Conservation (phyloP, 1,140 invertebrate genomes). For the Heliconius himera region DNA sequence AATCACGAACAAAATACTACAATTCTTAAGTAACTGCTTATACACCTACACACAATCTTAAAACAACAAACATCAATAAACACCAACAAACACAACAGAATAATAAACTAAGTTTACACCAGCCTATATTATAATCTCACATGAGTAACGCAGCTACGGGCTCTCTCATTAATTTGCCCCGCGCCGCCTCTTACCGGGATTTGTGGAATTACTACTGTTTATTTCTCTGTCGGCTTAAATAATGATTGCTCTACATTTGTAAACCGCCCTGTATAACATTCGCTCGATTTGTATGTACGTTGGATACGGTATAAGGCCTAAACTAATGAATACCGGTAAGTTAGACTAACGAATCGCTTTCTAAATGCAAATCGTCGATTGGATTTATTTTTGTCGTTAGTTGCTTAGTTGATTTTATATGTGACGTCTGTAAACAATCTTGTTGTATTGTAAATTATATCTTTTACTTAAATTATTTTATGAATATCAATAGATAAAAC, state of each 20-base stretch:
- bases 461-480: background rate
- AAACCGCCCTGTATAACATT: slow-evolving; percentile 29
- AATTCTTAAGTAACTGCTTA: slow-evolving; percentile 13
- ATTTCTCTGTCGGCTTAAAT: slow-evolving; percentile 64
- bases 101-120: slow-evolving; percentile 70
- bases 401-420: background rate
- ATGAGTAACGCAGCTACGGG: slow-evolving; percentile 58
- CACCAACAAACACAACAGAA: slow-evolving; percentile 30
- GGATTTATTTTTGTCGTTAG: slow-evolving; percentile 7
- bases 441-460: background rate
- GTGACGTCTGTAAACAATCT: background rate
- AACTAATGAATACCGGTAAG: slow-evolving; percentile 26
- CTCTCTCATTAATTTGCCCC: slow-evolving; percentile 70
- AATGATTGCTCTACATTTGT: slow-evolving; percentile 51
- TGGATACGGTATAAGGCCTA: slow-evolving; percentile 26
- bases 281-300: slow-evolving; percentile 29
- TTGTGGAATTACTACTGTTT: slow-evolving; percentile 75
- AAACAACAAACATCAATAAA: slow-evolving; percentile 10
- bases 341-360: slow-evolving; percentile 16
- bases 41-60: slow-evolving; percentile 2
- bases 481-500: background rate
- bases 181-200: slow-evolving; percentile 64
- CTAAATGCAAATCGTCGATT: background rate
- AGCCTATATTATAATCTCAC: slow-evolving; percentile 63
- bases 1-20: too few relatives aligned